Evolutionary conservation across 2,797 vertebrate genomes (phyloP).

Genomic region (Orestias chungarensis): DNA sequence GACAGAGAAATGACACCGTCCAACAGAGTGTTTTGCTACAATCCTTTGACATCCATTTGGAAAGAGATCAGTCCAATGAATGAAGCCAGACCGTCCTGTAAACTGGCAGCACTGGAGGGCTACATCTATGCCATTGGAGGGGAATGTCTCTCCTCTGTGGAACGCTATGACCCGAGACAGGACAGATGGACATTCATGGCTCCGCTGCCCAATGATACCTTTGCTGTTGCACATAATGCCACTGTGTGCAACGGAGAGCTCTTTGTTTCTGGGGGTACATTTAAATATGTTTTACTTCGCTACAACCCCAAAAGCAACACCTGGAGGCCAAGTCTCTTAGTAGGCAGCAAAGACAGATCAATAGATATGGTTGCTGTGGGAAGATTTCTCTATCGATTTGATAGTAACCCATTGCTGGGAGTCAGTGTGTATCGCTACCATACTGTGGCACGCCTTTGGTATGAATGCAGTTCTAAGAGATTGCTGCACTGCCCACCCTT

Average conservation of each 20-base stretch:
- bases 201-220: slow-evolving; percentile 88
- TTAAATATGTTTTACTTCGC: slow-evolving; percentile 85
- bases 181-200: slow-evolving; percentile 89
- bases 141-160: slow-evolving; percentile 90
- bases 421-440: slow-evolving; percentile 88
- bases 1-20: slow-evolving; percentile 79
- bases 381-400: slow-evolving; percentile 91
- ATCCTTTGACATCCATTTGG: slow-evolving; percentile 90
- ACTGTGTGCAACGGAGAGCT: slow-evolving; percentile 85
- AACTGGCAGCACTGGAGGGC: slow-evolving; percentile 89
- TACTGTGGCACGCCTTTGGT: slow-evolving; percentile 86
- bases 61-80: slow-evolving; percentile 89
- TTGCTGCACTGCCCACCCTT: slow-evolving; percentile 76
- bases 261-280: slow-evolving; percentile 89
- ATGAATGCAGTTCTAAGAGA: slow-evolving; percentile 81
- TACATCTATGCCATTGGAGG: slow-evolving; percentile 92
- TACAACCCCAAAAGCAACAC: slow-evolving; percentile 79
- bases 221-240: slow-evolving; percentile 90
- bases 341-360: slow-evolving; percentile 80
- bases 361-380: slow-evolving; percentile 82
- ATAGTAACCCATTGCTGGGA: slow-evolving; percentile 81
- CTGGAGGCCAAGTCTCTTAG: slow-evolving; percentile 81
- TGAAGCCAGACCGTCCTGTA: slow-evolving; percentile 90
- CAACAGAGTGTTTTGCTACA: slow-evolving; percentile 91
- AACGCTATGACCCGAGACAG: slow-evolving; percentile 88